These are phyloP conservation scores for Acronicta psi DNA, from an alignment of 2,888 invertebrate species.

Conservation along the genomic window DNA sequence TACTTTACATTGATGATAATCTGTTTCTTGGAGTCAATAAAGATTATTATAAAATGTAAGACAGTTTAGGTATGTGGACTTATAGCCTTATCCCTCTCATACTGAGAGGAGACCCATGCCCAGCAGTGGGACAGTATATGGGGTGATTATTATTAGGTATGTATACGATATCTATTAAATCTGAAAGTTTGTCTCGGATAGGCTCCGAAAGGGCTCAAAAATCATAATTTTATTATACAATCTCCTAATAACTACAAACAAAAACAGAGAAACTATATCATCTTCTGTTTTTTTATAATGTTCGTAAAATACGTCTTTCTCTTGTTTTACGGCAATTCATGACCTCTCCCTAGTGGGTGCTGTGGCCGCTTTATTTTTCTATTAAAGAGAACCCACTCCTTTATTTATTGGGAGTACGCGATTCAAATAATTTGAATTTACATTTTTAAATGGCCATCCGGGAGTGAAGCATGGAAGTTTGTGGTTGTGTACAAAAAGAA, in stretches of 20 bases:
- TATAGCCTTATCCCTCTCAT: too few species aligned
- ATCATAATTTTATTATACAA: not conserved
- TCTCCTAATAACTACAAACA: conserved; percentile 5
- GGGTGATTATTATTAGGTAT: too few species aligned
- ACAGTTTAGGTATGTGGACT: too few species aligned
- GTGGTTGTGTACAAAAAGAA: too few species aligned
- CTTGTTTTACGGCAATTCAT: conserved; percentile 39
- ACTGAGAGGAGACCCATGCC: too few species aligned
- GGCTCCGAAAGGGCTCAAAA: too few species aligned
- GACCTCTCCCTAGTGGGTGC: conserved; percentile 30
- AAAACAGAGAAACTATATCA: conserved; percentile 6
- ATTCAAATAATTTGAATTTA: conserved; percentile 34
- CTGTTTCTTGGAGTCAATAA: too few species aligned
- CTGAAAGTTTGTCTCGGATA: too few species aligned
- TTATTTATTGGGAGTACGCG: conserved; percentile 37
- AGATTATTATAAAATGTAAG: too few species aligned
- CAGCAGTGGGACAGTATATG: too few species aligned
- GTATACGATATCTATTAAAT: too few species aligned
- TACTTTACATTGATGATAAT: too few species aligned
- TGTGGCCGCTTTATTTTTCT: conserved; percentile 43
- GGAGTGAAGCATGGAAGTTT: conserved; percentile 9
- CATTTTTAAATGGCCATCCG: conserved; percentile 28
- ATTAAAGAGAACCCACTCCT: conserved; percentile 36
- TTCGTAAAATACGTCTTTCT: conserved; percentile 34
- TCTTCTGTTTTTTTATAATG: conserved; percentile 22